A percentile compares a stretch with the other conserved stretches of the same genome.
Evolutionary conservation across 2,113 vertebrate species (phyloP).

Genomic region (Pseudorhombus dupliciocellatus): DNA sequence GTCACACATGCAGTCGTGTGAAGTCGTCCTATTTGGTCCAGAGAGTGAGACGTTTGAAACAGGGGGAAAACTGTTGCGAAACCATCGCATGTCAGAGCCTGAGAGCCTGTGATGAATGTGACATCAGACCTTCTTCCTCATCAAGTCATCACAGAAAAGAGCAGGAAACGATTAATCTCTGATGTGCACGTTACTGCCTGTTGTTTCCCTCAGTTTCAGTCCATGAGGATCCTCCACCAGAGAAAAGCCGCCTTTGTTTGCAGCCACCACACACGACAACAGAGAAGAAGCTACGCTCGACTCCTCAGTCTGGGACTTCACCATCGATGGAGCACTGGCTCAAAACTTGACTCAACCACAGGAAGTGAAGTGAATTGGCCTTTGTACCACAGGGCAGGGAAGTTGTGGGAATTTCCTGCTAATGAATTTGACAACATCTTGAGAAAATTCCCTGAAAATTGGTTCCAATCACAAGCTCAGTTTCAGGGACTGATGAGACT

Average conservation of each 20-base stretch:
- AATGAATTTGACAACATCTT: background rate
- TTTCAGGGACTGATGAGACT: constrained; percentile 14
- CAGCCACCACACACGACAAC: no score
- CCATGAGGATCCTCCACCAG: no score
- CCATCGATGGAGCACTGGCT: constrained; percentile 16
- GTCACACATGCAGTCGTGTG: constrained; percentile 49
- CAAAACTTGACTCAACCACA: constrained; percentile 11
- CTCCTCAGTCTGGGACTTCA: constrained; percentile 11
- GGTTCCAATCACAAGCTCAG: constrained; percentile 6
- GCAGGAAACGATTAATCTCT: no score
- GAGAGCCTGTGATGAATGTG: background rate
- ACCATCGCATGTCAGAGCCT: background rate
- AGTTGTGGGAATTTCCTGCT: background rate
- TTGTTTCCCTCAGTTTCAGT: no score
- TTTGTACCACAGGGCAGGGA: constrained; percentile 10
- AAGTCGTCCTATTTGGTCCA: constrained; percentile 35
- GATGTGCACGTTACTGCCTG: background rate
- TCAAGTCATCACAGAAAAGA: background rate
- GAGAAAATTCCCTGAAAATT: constrained; percentile 1
- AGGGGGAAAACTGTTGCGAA: constrained; percentile 30
- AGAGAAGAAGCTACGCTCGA: no score
- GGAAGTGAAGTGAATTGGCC: constrained; percentile 28
- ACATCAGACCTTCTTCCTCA: background rate
- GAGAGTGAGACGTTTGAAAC: constrained; percentile 37
- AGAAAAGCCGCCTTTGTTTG: no score